Conservation (phyloP, 2,888 invertebrate genomes). For the Drosophila helvetica region DNA sequence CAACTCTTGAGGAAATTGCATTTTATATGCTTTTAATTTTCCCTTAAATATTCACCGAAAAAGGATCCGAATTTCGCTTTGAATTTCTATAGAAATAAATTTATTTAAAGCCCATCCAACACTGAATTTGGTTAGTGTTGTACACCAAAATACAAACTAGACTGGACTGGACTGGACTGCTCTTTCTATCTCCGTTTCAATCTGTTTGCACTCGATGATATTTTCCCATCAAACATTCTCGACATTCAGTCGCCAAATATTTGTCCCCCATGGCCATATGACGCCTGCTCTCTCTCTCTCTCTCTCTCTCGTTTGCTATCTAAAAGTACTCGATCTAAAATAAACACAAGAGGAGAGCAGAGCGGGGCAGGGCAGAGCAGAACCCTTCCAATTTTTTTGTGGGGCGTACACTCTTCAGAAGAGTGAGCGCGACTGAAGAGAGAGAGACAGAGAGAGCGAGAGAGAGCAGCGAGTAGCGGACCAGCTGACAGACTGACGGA, state of each 20-base stretch:
- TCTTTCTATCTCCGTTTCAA: neutral
- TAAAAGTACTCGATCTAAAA: slow-evolving; percentile 35
- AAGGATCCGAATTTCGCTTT: too few species aligned
- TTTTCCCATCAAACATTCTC: slow-evolving; percentile 1
- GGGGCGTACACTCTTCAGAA: slow-evolving; percentile 39
- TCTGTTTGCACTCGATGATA: neutral
- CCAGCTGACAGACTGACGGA: slow-evolving; percentile 53
- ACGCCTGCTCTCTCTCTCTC: slow-evolving; percentile 1
- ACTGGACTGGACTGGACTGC: neutral
- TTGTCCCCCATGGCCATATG: slow-evolving; percentile 1
- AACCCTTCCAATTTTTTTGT: slow-evolving; percentile 21
- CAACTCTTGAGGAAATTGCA: too few species aligned
- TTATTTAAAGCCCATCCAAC: too few species aligned
- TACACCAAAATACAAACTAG: too few species aligned
- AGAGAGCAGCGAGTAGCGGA: slow-evolving; percentile 14
- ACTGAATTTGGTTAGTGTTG: too few species aligned
- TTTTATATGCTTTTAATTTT: too few species aligned
- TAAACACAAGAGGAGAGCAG: slow-evolving; percentile 33
- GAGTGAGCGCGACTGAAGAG: neutral
- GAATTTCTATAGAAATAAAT: too few species aligned
- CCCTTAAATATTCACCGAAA: too few species aligned
- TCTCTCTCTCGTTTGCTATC: slow-evolving; percentile 20
- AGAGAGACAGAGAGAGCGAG: slow-evolving; percentile 22
- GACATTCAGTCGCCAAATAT: slow-evolving; percentile 5
- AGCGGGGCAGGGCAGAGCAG: slow-evolving; percentile 1